Percentiles rank a stretch among this genome's conserved stretches.
phyloP scores from a whole-genome alignment of 2,797 vertebrate species.

The Sebastolobus altivelis region DNA sequence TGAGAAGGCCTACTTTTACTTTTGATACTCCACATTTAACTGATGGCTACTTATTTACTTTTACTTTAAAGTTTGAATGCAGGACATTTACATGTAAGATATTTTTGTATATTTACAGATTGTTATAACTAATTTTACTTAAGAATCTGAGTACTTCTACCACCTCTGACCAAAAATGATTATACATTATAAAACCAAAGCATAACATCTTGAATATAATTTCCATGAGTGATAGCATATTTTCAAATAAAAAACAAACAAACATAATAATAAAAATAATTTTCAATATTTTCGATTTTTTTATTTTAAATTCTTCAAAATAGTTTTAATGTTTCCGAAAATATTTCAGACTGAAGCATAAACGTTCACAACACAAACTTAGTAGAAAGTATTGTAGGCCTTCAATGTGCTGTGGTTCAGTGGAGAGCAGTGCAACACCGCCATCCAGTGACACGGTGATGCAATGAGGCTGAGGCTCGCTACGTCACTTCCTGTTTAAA shows the following conservation, averaged over 20 bases:
- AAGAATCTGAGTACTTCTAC: neutral
- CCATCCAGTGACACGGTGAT: conserved; percentile 46
- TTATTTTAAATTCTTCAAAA: neutral
- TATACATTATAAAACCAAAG: neutral
- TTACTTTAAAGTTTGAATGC: neutral
- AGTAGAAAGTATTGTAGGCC: accelerated
- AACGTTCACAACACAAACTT: neutral
- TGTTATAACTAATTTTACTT: neutral
- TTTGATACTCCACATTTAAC: neutral
- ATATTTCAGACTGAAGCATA: neutral
- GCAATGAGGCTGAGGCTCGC: accelerated
- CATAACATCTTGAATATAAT: neutral
- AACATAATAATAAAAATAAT: no score
- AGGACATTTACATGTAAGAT: neutral
- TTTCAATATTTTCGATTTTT: no score
- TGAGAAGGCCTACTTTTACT: neutral
- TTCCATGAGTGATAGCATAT: neutral
- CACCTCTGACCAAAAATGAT: neutral
- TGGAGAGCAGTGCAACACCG: conserved; percentile 20
- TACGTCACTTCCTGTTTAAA: conserved; percentile 75
- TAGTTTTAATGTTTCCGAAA: neutral
- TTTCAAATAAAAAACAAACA: neutral
- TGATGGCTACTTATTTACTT: neutral
- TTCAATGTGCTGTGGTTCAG: neutral
- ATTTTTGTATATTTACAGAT: no score